Evolutionary conservation across 2,113 vertebrate species (phyloP), one percentile per base, ranked within the genome.

Genomic region (Globicephala melas): DNA sequence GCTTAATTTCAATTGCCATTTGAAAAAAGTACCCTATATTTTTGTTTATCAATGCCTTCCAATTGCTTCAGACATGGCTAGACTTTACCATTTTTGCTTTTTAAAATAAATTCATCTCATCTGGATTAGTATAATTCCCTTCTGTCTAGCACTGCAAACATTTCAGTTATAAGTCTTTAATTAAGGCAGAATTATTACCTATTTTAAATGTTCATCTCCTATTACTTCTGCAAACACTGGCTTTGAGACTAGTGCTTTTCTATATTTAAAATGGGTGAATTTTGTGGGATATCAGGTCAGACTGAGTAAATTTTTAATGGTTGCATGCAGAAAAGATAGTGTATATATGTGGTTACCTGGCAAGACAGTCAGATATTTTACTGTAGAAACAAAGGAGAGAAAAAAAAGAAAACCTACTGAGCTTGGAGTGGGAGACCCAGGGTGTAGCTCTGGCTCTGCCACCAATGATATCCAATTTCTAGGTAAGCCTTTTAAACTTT

Each of bases 121-220:
- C 33, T 83, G 26, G 15, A 87, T 95, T 73, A 92, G 41, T 36
- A 12, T 47, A 86, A 73, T 83, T 96, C 83, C 74, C 50, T 93
- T 74, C 68, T 89, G 83, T 74, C 18, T 71, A 76, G 26, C 36
- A 55, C 50, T 68, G 65, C 53, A 97, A 17, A 68, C 20, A 79
- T 94, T 97, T 95, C 71, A 94, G 89, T 85, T 94, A 33, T 65
- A 90, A 96, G 77, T 62, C 33, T 97, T 93, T 92, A 92, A 68
- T 97, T 94, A 94, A 95, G 58, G 28, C 36, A 95, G 74, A 94
- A 55, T 82, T 89, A 96, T 36, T 36, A 36, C 36, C 36, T 36
- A 91, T 96, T 74, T 83, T 70, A 96, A 86, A 82, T 58, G 15
- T 68, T 97, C 67, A 71, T 85, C 13, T 89, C 8, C n/a, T 86